Evolutionary conservation across 2,797 vertebrate genomes (phyloP).

Genomic region (Ispidina picta): DNA sequence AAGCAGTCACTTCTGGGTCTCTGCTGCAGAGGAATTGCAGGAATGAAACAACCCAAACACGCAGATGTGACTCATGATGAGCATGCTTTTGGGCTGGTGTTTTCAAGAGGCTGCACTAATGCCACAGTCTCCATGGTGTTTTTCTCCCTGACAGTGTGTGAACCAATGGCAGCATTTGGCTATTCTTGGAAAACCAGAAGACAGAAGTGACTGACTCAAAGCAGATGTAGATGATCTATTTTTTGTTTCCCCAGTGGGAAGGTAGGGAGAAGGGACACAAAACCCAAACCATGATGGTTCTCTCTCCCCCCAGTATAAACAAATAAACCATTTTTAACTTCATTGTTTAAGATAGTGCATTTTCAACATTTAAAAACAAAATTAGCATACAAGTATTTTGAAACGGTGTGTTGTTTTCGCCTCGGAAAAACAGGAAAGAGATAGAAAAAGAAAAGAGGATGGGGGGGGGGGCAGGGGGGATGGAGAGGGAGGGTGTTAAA

Average conservation of each 20-base stretch:
- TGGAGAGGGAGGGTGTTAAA: background rate
- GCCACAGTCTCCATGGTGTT: constrained; percentile 16
- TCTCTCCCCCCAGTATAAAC: background rate
- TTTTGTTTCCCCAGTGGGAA: constrained; percentile 7
- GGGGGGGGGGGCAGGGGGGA: accelerated
- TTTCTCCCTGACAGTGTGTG: constrained; percentile 18
- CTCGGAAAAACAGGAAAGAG: too few relatives aligned
- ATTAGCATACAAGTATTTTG: background rate
- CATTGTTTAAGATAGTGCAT: background rate
- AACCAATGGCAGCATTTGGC: constrained; percentile 50
- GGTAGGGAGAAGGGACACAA: background rate
- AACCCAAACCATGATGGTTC: background rate
- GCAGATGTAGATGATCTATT: constrained; percentile 30
- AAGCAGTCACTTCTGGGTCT: background rate
- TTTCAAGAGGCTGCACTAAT: constrained; percentile 37
- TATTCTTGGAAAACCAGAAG: constrained; percentile 63
- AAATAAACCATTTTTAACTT: background rate
- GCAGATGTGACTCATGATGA: constrained; percentile 36
- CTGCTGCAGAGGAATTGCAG: background rate
- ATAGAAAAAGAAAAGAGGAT: background rate
- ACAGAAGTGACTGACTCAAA: constrained; percentile 50
- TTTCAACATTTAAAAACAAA: constrained; percentile 6
- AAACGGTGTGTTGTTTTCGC: too few relatives aligned
- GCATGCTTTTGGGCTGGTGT: constrained; percentile 25
- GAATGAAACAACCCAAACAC: background rate